Conservation (phyloP, 2,888 invertebrate genomes). For the Diaperis boleti region DNA sequence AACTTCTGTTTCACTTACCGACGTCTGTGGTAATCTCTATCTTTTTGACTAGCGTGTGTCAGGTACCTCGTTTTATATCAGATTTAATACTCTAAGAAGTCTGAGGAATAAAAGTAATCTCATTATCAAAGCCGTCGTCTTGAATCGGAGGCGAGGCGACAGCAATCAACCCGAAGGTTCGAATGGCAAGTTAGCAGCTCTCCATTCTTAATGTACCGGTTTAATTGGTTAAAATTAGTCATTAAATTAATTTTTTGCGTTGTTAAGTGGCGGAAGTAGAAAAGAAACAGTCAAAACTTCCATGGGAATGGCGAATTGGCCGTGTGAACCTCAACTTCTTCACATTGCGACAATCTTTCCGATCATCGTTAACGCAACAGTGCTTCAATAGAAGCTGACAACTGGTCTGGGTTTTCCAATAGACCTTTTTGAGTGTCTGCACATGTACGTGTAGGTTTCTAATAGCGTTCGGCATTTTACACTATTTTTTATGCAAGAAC, state of each 20-base stretch:
- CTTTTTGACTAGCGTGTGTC: no score
- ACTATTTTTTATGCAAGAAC: slow-evolving; percentile 29
- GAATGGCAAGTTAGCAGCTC: background rate
- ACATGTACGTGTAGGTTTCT: no score
- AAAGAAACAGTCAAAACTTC: slow-evolving; percentile 12
- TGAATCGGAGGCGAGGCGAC: background rate
- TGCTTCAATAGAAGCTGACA: background rate
- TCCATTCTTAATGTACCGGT: slow-evolving; percentile 8
- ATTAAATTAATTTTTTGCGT: slow-evolving; percentile 15
- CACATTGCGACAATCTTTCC: background rate
- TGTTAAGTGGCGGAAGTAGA: slow-evolving; percentile 24
- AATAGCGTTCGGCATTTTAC: no score
- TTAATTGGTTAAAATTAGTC: slow-evolving; percentile 26
- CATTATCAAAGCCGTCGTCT: slow-evolving; percentile 11
- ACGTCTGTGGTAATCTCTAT: no score
- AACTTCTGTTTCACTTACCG: no score
- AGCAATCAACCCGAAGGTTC: background rate
- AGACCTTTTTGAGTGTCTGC: no score
- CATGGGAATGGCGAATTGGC: slow-evolving; percentile 15
- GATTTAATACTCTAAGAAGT: no score
- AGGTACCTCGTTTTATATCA: no score
- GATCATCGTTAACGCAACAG: slow-evolving; percentile 1
- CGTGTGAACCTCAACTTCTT: background rate
- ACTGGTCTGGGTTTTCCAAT: background rate
- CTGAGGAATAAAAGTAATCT: no score